Evolutionary conservation across 2,888 invertebrate species (phyloP).

Genomic region (Diachrysia chrysitis): DNA sequence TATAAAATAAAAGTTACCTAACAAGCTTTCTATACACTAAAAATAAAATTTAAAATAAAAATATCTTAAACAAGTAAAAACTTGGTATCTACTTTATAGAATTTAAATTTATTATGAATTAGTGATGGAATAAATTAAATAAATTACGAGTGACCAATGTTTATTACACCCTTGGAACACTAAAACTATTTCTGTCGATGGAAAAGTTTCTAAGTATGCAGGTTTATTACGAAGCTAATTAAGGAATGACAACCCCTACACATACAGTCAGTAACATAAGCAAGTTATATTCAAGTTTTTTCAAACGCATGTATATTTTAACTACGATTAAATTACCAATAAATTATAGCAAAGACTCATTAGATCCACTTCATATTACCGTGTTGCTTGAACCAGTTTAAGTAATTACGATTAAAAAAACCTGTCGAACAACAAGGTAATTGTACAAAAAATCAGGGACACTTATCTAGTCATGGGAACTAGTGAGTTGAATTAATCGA

Average conservation of each 20-base stretch:
- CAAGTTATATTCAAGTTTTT: constrained; percentile 9
- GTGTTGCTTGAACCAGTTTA: constrained; percentile 60
- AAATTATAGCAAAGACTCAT: constrained; percentile 42
- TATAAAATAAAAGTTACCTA: not conserved
- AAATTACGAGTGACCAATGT: too few relatives aligned
- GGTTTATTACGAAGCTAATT: not conserved
- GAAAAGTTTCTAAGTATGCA: not conserved
- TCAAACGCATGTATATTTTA: constrained; percentile 13
- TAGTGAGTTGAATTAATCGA: constrained; percentile 54
- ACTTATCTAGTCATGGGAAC: constrained; percentile 62
- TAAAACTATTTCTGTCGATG: not conserved
- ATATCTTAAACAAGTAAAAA: not conserved
- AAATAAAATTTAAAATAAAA: not conserved
- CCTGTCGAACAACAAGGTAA: constrained; percentile 58
- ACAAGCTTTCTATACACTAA: not conserved
- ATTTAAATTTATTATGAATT: too few relatives aligned
- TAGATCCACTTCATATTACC: constrained; percentile 48
- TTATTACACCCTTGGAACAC: not conserved
- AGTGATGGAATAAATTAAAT: constrained; percentile 11
- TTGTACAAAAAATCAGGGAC: constrained; percentile 64
- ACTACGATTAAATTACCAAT: constrained; percentile 35
- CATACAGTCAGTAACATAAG: constrained; percentile 10
- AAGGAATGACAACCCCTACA: not conserved
- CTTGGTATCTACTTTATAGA: too few relatives aligned
- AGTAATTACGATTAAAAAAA: constrained; percentile 58